Conservation (phyloP, 2,797 vertebrate species). For the Hoplostethus mediterraneus region DNA sequence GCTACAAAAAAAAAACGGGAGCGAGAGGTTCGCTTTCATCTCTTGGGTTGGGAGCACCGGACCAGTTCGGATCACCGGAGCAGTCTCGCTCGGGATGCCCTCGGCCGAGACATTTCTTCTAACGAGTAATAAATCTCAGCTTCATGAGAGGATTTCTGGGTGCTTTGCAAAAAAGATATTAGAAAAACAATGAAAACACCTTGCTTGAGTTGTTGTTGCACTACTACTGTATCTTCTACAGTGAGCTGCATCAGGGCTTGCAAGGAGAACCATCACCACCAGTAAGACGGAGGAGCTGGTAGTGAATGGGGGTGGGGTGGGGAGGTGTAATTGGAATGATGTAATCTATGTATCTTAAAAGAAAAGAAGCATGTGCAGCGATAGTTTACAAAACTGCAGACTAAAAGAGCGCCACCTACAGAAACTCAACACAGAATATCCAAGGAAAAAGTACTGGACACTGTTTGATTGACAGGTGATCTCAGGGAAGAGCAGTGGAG, state of each 20-base stretch:
- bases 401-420: no score
- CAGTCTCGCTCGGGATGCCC: constrained; percentile 28
- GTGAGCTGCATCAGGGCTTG: no score
- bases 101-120: constrained; percentile 1
- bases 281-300: background rate
- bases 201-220: background rate
- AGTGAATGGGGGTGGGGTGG: background rate
- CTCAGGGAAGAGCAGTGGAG: no score
- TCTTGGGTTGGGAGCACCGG: constrained; percentile 34
- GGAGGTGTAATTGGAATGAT: no score
- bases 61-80: constrained; percentile 48
- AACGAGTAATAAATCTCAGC: constrained; percentile 26
- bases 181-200: background rate
- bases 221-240: no score
- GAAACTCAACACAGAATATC: no score
- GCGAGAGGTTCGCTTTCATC: constrained; percentile 42
- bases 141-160: constrained; percentile 18
- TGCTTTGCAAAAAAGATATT: constrained; percentile 11
- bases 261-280: no score
- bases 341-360: no score
- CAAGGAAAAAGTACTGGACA: no score
- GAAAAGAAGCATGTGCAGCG: no score
- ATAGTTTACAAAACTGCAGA: no score
- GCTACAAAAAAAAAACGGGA: constrained; percentile 20
- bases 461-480: no score